These are phyloP conservation scores for Ophion ellenae DNA, from an alignment of 2,888 invertebrate genomes.

Conservation along the genomic window DNA sequence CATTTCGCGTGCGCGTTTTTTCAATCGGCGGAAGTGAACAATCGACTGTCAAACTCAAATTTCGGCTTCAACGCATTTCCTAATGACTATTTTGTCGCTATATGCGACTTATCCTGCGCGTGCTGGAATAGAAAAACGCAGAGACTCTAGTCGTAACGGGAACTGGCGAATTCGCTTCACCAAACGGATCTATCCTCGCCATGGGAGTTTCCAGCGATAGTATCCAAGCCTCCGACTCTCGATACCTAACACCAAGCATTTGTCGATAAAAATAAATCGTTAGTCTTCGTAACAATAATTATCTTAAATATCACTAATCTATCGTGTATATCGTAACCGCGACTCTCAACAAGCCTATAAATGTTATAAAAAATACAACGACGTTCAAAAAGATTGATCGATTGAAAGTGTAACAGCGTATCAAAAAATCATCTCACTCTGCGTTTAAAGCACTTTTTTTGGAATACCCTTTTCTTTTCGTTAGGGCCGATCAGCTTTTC, in stretches of 20 bases:
- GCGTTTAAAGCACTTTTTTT: conserved; percentile 54
- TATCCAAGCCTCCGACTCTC: background rate
- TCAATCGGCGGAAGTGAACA: too few species aligned
- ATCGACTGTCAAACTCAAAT: too few species aligned
- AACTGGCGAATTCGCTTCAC: background rate
- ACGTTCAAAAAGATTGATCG: conserved; percentile 26
- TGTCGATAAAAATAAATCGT: conserved; percentile 1
- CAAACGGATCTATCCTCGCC: background rate
- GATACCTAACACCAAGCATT: background rate
- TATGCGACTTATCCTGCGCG: too few species aligned
- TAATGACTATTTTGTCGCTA: too few species aligned
- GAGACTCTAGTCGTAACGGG: background rate
- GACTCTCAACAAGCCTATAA: background rate
- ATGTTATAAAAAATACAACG: conserved; percentile 55
- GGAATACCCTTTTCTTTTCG: conserved; percentile 36
- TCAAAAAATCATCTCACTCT: conserved; percentile 43
- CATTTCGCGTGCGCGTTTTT: too few species aligned
- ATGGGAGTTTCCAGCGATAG: background rate
- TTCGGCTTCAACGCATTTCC: too few species aligned
- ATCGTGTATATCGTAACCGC: conserved; percentile 9
- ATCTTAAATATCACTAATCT: background rate
- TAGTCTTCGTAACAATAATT: conserved; percentile 4
- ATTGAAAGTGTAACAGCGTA: conserved; percentile 15
- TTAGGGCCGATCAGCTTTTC: background rate
- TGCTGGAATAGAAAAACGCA: too few species aligned